phyloP scores from a whole-genome alignment of 2,113 vertebrate species.

The Campylomormyrus tamandua region DNA sequence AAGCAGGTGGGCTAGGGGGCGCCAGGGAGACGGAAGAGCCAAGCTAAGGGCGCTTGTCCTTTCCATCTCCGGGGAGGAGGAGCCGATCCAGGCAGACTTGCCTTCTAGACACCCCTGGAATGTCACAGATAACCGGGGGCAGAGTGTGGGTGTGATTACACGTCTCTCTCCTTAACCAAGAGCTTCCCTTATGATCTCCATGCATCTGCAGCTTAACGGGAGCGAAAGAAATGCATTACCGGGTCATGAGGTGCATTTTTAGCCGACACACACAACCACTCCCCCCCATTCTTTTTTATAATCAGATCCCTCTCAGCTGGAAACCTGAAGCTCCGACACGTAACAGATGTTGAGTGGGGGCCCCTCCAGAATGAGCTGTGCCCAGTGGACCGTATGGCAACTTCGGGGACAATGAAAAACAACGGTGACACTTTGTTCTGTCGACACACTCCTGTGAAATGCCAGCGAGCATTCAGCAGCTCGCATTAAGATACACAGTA shows the following conservation, averaged over 20 bases:
- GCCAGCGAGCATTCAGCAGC: neutral
- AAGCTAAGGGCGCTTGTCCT: neutral
- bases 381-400: conserved; percentile 9
- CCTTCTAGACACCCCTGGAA: neutral
- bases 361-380: neutral
- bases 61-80: neutral
- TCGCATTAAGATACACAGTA: neutral
- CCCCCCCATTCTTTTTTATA: neutral
- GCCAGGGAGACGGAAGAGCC: neutral
- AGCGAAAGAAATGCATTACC: neutral
- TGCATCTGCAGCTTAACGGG: neutral
- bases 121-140: neutral
- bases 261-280: neutral
- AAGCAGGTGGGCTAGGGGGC: neutral
- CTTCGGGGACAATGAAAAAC: neutral
- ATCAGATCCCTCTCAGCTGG: conserved; percentile 1
- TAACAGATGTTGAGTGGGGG: conserved; percentile 17
- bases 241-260: neutral
- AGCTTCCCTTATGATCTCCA: neutral
- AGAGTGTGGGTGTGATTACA: neutral
- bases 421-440: neutral
- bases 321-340: neutral
- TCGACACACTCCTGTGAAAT: neutral
- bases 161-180: neutral
- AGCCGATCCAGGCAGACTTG: neutral